Base-by-base conservation (phyloP, 2,113 vertebrate genomes). In the Vulpes lagopus region DNA sequence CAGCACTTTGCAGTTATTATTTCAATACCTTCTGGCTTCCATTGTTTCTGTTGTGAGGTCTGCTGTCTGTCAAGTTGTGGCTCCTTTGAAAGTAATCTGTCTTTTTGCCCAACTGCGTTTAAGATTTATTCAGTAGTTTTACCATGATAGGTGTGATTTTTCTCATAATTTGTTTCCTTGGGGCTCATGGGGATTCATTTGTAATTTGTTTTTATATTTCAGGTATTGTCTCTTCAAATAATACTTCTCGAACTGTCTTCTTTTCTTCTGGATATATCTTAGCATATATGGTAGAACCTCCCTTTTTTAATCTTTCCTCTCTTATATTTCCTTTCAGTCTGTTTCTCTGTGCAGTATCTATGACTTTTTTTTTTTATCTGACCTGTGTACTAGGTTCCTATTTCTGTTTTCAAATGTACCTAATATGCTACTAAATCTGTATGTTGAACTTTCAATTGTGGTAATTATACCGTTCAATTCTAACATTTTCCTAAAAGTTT, bases 151-250 rank as follows among this genome's bases (percentile, higher is more conserved):
- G n/a, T 19, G 0, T 59, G n/a, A 55, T 57, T 85, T 91, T 91
- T 94, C 49, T 82, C 15, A 74, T 53, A 30, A 35, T 23, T 86
- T 53, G 0, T 69, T 92, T 89, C 76, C 11, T 88, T 88, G 65
- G 10, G 27, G 79, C 5, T 95, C 15, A 20, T 0, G 7, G 51
- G 19, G 27, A 67, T 35, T 94, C 32, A 69, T 87, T 73, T 64
- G 6, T 38, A 74, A 93, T 30, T 96, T 85, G 7, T 22, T 23
- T 73, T 88, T 93, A 38, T 79, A 80, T 88, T 87, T 95, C 30
- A 92, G 35, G 2, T 64, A 76, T 32, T 87, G 5, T 49, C 2
- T 73, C 51, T 84, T 94, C 0, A 15, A 95, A 65, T 87, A 92
- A 81, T 79, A 14, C 15, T 73, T n/a, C 16, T 60, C 19, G 67